phyloP scores from a whole-genome alignment of 2,888 invertebrate species.

The Ophion ellenae region DNA sequence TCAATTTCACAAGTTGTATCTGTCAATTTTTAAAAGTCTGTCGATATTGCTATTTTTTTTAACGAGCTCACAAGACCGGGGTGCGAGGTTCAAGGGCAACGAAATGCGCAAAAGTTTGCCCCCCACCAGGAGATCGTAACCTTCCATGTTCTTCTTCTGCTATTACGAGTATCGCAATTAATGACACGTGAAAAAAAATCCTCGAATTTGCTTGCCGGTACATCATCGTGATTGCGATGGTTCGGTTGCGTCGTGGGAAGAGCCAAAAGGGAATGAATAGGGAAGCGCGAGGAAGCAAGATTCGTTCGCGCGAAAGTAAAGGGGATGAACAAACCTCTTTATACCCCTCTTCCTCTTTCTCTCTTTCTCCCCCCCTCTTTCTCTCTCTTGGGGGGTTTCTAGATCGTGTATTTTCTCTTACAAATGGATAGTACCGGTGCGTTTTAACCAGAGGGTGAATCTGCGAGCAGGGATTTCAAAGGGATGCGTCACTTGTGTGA shows the following conservation, averaged over 20 bases:
- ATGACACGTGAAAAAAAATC: slow-evolving; percentile 31
- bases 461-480: slow-evolving; percentile 66
- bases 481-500: slow-evolving; percentile 66
- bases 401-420: slow-evolving; percentile 33
- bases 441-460: slow-evolving; percentile 15
- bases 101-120: neutral
- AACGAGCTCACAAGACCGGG: neutral
- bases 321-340: slow-evolving; percentile 24
- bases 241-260: neutral
- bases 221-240: slow-evolving; percentile 64
- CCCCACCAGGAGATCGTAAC: neutral
- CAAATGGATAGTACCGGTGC: slow-evolving; percentile 23
- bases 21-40: too few relatives aligned
- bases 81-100: neutral
- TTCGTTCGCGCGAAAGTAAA: slow-evolving; percentile 29
- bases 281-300: slow-evolving; percentile 21
- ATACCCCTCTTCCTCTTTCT: neutral
- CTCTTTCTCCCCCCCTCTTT: neutral
- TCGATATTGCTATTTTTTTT: neutral
- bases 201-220: slow-evolving; percentile 58
- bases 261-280: slow-evolving; percentile 8
- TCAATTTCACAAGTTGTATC: too few relatives aligned
- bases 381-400: neutral
- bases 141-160: neutral
- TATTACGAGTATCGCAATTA: slow-evolving; percentile 42